phyloP scores from a whole-genome alignment of 2,113 vertebrate genomes.

The Nycticebus coucang region DNA sequence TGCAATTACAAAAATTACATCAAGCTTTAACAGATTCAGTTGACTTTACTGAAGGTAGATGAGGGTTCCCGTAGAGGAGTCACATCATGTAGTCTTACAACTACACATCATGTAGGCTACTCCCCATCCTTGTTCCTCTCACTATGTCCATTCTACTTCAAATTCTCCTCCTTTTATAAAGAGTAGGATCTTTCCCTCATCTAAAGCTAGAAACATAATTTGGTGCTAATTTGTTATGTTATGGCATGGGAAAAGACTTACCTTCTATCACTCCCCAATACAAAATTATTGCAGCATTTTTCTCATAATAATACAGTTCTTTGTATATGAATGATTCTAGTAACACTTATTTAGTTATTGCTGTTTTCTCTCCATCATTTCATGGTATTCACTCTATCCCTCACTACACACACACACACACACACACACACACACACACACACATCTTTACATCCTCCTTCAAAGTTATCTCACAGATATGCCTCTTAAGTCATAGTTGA shows the following conservation, averaged over 20 bases:
- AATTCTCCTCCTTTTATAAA: background rate
- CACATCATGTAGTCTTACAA: background rate
- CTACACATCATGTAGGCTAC: too few species aligned
- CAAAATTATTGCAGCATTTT: background rate
- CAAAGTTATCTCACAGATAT: background rate
- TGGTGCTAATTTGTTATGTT: background rate
- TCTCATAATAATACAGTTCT: background rate
- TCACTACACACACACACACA: rapidly evolving
- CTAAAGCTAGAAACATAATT: background rate
- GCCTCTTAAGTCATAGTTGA: background rate
- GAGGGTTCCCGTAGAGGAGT: too few species aligned
- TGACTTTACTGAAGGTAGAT: background rate
- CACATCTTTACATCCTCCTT: background rate
- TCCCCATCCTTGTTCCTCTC: background rate
- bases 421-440: background rate
- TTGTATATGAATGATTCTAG: background rate
- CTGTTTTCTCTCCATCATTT: background rate
- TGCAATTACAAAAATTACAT: background rate
- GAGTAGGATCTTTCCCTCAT: background rate
- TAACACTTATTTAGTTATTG: background rate
- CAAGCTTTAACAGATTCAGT: background rate
- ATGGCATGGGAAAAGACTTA: background rate
- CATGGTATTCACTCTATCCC: background rate
- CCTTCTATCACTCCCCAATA: background rate
- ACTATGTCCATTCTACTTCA: background rate